Percentiles rank a stretch among this genome's conserved stretches.
phyloP scores from a whole-genome alignment of 2,113 vertebrate genomes.

The Elachura formosa region DNA sequence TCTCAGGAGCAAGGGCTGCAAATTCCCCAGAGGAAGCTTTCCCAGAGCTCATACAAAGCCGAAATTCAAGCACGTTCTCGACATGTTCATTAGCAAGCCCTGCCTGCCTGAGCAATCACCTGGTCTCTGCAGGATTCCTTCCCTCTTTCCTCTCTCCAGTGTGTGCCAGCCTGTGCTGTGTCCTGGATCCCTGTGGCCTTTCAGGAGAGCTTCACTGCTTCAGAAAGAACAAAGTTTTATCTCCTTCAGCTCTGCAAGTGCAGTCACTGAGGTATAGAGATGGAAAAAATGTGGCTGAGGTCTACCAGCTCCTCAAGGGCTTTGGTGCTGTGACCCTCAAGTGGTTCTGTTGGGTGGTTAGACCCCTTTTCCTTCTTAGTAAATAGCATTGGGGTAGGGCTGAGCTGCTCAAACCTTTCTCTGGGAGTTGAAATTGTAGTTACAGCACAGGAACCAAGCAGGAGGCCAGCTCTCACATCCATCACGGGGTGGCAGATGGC shows the following conservation, averaged over 20 bases:
- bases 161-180: not conserved
- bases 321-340: not conserved
- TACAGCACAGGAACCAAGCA: not conserved
- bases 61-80: not conserved
- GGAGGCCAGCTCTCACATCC: not conserved
- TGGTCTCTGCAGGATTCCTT: not conserved
- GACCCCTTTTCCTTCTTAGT: not conserved
- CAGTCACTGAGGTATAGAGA: not conserved
- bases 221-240: not conserved
- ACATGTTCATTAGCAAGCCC: not conserved
- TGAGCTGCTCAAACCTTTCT: not conserved
- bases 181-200: not conserved
- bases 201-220: not conserved
- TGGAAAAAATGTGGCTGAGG: not conserved
- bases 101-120: not conserved
- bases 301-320: not conserved
- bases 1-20: not conserved
- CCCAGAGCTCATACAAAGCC: not conserved
- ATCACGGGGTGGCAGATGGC: not conserved
- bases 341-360: not conserved
- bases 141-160: not conserved
- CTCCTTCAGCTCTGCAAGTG: not conserved
- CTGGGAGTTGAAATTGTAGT: not conserved
- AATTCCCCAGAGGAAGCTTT: not conserved
- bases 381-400: not conserved